Conservation (phyloP, 2,113 vertebrate species). For the Heloderma charlesbogerti region DNA sequence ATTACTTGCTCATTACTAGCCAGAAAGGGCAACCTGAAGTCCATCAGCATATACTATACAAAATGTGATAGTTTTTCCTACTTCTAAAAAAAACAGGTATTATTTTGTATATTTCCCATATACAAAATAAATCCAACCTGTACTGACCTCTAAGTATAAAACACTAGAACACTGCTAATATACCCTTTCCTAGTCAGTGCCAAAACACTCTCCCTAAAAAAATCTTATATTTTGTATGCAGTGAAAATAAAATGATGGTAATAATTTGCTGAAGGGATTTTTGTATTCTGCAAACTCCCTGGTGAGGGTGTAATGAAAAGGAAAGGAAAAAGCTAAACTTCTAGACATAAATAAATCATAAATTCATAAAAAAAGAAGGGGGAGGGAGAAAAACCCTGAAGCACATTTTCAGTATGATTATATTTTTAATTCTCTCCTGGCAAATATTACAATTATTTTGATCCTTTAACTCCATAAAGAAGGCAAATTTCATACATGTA, state of each 20-base stretch:
- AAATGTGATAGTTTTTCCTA: background rate
- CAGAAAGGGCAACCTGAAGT: slow-evolving; percentile 15
- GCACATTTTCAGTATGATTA: slow-evolving; percentile 45
- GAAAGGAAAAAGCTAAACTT: slow-evolving; percentile 42
- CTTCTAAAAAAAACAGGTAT: background rate
- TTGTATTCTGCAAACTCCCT: slow-evolving; percentile 51
- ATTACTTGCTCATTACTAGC: background rate
- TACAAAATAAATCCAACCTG: slow-evolving; percentile 24
- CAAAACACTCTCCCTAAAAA: slow-evolving; percentile 41
- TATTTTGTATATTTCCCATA: background rate
- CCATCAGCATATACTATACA: background rate
- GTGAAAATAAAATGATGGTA: slow-evolving; percentile 50
- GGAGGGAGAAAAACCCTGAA: background rate
- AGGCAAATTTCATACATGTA: background rate
- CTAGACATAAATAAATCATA: slow-evolving; percentile 7
- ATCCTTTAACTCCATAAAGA: slow-evolving; percentile 42
- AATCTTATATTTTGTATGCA: slow-evolving; percentile 43
- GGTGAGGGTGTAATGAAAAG: slow-evolving; percentile 53
- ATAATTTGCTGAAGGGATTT: slow-evolving; percentile 4
- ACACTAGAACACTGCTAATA: slow-evolving; percentile 28
- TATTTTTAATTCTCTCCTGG: slow-evolving; percentile 43
- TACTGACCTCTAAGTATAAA: background rate
- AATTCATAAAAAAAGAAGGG: background rate
- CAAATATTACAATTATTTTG: slow-evolving; percentile 51
- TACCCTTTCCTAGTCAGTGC: slow-evolving; percentile 30